phyloP scores from a whole-genome alignment of 2,797 vertebrate species.

The Manis pentadactyla region DNA sequence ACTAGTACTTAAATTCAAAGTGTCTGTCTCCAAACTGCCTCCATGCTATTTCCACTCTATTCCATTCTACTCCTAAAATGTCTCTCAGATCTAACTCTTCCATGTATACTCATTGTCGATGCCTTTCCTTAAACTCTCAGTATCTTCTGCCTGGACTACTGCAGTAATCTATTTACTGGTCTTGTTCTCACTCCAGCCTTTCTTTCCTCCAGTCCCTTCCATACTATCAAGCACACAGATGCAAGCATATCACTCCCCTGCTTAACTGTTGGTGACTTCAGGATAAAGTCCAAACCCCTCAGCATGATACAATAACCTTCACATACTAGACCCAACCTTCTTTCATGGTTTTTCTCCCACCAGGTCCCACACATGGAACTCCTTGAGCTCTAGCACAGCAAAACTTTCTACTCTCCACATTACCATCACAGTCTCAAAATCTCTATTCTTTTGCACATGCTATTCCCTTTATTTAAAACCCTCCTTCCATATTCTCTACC shows the following conservation, averaged over 20 bases:
- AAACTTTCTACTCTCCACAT: not conserved
- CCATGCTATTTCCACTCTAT: not conserved
- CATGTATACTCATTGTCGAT: not conserved
- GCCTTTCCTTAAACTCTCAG: slow-evolving; percentile 43
- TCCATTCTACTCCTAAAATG: not conserved
- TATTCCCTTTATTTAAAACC: slow-evolving; percentile 14
- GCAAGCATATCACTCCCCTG: not conserved
- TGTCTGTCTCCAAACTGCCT: not conserved
- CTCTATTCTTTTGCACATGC: not conserved
- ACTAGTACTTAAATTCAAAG: not conserved
- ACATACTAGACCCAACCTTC: not conserved
- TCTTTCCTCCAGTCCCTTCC: not conserved
- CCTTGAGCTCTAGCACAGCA: not conserved
- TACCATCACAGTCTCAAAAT: not conserved
- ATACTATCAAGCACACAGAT: not conserved
- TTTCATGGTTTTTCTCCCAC: not conserved
- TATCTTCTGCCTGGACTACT: not conserved
- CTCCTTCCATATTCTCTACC: not conserved
- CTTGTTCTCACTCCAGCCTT: not conserved
- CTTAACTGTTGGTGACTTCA: not conserved
- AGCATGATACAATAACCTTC: not conserved
- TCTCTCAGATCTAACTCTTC: not conserved
- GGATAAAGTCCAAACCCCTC: not conserved
- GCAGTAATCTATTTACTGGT: not conserved
- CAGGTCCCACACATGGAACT: not conserved